Base-by-base conservation (phyloP, 2,797 vertebrate species). In the Menidia menidia region DNA sequence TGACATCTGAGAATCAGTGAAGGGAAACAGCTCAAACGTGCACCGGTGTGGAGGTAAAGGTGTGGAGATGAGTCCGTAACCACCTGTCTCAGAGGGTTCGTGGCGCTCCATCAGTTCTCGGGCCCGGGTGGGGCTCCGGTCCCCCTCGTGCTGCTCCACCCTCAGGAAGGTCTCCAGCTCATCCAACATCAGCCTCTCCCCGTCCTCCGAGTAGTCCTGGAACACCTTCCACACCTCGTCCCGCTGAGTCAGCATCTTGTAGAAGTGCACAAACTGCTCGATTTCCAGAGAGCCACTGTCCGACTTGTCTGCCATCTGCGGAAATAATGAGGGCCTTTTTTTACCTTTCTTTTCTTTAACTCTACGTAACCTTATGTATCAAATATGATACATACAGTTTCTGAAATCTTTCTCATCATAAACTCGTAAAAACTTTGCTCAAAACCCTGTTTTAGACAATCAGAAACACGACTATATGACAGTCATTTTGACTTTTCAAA, bases 251-350 rank as follows among this genome's bases (percentile, higher is more conserved):
- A 99, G 93, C 58, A 97, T 94, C 88, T 97, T 97, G 80, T 99
- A 99, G 89, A 99, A 99, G 42, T 94, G 86, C 57, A 99, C 96
- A 53, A 99, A 99, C 89, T 98, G 95, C 65, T 98, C 94, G 11
- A 94, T 95, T 73, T 97, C 97, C 86, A 99, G 87, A 0, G 95
- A 94, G 25, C 93, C 95, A 0, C 95, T 95, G 35, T 95, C 83
- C 0, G 95, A 96, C 57, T 92, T 94, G 87, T 99, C 96, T 0
- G 98, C 96, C 94, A 88, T 94, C 98, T 99, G 87, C 14, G 39
- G 60, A 68, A 32, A 56, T 32, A 60, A 65, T 67, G 3, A 7
- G 56, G n/a, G 3, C 13, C 30, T 5, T 4, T 33, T 62, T 62
- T 58, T 18, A 10, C 25, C 25, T 25, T 25, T 25, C 25, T 25